Evolutionary conservation across 2,888 invertebrate genomes (phyloP), one percentile per base, ranked within the genome.

Genomic region (Phrixothrix hirtus): DNA sequence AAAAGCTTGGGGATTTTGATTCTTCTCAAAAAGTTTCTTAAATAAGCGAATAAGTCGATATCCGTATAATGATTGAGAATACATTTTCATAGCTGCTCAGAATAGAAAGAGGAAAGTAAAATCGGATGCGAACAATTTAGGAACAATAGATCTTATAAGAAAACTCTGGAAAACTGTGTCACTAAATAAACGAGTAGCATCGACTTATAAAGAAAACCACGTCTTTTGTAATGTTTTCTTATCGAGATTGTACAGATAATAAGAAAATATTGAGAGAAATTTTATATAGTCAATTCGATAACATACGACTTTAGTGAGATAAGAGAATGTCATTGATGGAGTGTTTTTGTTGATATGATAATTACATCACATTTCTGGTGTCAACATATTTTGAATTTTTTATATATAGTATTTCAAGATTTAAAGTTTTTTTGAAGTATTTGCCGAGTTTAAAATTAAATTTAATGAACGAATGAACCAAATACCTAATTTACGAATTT

Each of bases 181-280:
- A 38, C 13, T 9, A 14, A 26, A 38, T 13, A 38, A 38, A 13
- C 27, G 15, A 14, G 14, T 13, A 9, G 5, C 14, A 2, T 3
- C 25, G 37, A 38, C 27, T 13, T 38, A 38, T 14, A 27, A 7
- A 7, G 7, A 7, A 21, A 21, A 21, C 4, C 7, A 21, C 21
- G 9, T 27, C 30, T 11, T 41, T 16, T 14, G 13, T 16, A 30
- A 30, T 9, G 17, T 10, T 30, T 37, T 41, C 21, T 16, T 17
- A 41, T 41, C 29, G 41, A 41, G 15, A 41, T 30, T 17, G 41
- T 6, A 30, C 30, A 41, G 41, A 41, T 41, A 41, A 41, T 17
- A 14, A 17, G 27, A 27, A 38, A 38, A 38, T 38, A 38, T 38
- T 27, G 27, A 21, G 12, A 38, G 26, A 12, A 38, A 38, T 38